A percentile compares a stretch with the other conserved stretches of the same genome.
Evolutionary conservation across 2,888 invertebrate species (phyloP).

Genomic region (Ochlodes sylvanus): DNA sequence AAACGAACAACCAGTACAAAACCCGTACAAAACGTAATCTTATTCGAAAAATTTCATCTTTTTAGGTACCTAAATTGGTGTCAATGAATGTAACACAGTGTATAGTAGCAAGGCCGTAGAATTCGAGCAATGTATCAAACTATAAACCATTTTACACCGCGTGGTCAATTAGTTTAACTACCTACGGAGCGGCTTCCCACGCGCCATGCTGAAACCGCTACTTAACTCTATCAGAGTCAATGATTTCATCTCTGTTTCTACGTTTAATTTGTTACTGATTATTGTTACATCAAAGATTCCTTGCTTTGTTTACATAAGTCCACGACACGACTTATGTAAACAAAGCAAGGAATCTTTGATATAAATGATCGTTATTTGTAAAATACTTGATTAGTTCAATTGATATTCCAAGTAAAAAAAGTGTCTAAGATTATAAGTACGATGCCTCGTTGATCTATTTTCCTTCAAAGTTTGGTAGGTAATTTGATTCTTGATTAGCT

Average conservation of each 20-base stretch:
- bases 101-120: conserved; percentile 56
- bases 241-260: conserved; percentile 48
- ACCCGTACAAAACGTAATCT: background rate
- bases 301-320: background rate
- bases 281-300: background rate
- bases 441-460: too few relatives aligned
- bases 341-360: too few relatives aligned
- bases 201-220: conserved; percentile 68
- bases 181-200: conserved; percentile 69
- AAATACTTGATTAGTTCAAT: too few relatives aligned
- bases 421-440: too few relatives aligned
- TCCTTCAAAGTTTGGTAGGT: too few relatives aligned
- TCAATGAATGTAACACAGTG: conserved; percentile 37
- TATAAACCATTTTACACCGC: conserved; percentile 52
- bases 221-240: conserved; percentile 44
- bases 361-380: too few relatives aligned
- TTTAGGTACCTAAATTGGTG: conserved; percentile 27
- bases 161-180: conserved; percentile 74
- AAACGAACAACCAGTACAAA: too few relatives aligned
- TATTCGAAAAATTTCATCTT: background rate
- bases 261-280: conserved; percentile 1
- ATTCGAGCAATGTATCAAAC: conserved; percentile 51
- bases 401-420: too few relatives aligned
- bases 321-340: too few relatives aligned
- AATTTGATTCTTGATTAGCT: too few relatives aligned